Percentiles rank a stretch among this genome's conserved stretches.
phyloP scores from a whole-genome alignment of 2,113 vertebrate species.

The Myanophis thanlyinensis region DNA sequence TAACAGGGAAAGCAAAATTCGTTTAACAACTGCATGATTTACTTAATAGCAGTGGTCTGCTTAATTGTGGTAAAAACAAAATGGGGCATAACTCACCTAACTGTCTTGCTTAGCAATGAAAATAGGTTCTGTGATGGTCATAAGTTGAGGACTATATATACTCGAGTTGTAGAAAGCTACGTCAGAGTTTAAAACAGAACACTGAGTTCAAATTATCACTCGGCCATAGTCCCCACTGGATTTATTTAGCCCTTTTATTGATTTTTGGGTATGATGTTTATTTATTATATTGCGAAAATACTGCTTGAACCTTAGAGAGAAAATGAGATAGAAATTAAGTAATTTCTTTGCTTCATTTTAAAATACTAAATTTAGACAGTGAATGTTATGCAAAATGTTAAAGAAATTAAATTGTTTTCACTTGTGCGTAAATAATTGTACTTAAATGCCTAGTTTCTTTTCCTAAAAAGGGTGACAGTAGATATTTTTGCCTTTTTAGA shows the following conservation, averaged over 20 bases:
- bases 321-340: not conserved
- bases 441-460: not conserved
- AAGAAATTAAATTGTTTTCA: not conserved
- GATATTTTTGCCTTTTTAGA: not conserved
- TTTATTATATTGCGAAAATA: not conserved
- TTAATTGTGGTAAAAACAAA: not conserved
- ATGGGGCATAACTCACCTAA: not conserved
- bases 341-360: not conserved
- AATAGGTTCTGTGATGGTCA: not conserved
- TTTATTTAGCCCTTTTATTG: not conserved
- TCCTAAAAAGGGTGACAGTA: not conserved
- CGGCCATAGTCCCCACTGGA: not conserved
- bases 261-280: not conserved
- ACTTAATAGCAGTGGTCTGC: not conserved
- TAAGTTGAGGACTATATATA: not conserved
- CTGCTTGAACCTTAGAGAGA: not conserved
- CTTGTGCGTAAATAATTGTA: not conserved
- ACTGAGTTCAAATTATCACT: not conserved
- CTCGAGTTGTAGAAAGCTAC: not conserved
- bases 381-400: not conserved
- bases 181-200: not conserved
- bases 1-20: not conserved
- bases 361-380: not conserved
- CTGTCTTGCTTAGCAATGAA: not conserved
- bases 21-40: not conserved